Evolutionary conservation across 2,888 invertebrate species (phyloP).

Genomic region (Steinernema hermaphroditum): DNA sequence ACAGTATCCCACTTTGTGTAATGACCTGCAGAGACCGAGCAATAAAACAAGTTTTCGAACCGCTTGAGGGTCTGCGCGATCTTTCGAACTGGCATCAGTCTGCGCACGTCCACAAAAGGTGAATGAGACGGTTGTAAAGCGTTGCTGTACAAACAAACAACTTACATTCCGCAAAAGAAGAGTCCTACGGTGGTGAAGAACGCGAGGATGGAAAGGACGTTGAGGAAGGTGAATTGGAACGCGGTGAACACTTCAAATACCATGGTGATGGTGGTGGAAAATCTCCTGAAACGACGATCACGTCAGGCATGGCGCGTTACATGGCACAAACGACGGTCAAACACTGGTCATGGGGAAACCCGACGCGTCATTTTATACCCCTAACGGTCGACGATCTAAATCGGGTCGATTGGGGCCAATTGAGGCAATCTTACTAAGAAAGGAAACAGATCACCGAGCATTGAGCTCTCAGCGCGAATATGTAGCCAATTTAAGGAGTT

Average conservation of each 20-base stretch:
- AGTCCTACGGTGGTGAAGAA: slow-evolving; percentile 80
- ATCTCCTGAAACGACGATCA: background rate
- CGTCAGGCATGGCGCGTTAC: background rate
- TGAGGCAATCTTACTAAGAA: slow-evolving; percentile 16
- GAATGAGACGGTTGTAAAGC: no score
- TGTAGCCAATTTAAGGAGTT: slow-evolving; percentile 10
- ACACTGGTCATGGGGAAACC: background rate
- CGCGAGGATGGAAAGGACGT: slow-evolving; percentile 69
- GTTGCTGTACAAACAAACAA: slow-evolving; percentile 52
- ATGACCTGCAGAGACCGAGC: slow-evolving; percentile 24
- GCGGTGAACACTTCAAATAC: slow-evolving; percentile 63
- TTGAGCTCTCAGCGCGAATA: slow-evolving; percentile 11
- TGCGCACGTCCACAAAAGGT: no score
- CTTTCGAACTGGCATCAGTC: background rate
- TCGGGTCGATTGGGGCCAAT: slow-evolving; percentile 17
- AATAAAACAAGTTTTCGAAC: slow-evolving; percentile 19
- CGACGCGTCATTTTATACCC: slow-evolving; percentile 15
- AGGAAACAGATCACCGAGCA: slow-evolving; percentile 23
- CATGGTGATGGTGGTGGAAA: background rate
- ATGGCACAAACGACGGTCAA: background rate
- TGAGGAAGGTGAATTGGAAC: slow-evolving; percentile 61
- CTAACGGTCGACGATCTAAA: slow-evolving; percentile 4
- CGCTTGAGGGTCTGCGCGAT: no score
- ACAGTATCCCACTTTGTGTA: slow-evolving; percentile 5
- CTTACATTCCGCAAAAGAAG: slow-evolving; percentile 85